Evolutionary conservation across 2,113 vertebrate genomes (phyloP), one percentile per base, ranked within the genome.

Genomic region (Cynocephalus volans): DNA sequence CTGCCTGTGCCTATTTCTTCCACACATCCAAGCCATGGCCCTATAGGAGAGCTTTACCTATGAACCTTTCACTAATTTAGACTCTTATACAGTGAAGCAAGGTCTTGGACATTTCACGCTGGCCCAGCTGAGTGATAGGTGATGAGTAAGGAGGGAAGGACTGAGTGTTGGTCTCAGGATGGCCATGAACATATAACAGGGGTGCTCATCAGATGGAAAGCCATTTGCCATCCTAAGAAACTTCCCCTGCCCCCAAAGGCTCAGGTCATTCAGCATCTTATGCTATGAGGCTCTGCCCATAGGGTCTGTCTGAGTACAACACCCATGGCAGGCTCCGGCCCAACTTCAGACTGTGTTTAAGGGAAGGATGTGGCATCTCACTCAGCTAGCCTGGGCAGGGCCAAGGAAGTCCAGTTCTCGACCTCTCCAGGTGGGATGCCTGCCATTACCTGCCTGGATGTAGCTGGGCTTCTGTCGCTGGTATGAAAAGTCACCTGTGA

Each of bases 91-190:
- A n/a, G 48, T 41, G 65, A 58, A 88, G 23, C n/a, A 28, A n/a
- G 54, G 36, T 96, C 85, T 91, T 41, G 54, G 33, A 62, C 26
- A n/a, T 48, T 41, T 73, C 21, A 1, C 10, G 26, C 50, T 80
- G 56, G 13, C 28, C 75, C 14, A 33, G 36, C 73, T 65, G 86
- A 91, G 56, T 88, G 86, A n/a, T 60, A 65, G 28, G 21, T 28
- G 1, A 67, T 79, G 94, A 69, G 62, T 64, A 60, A 95, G 79
- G 75, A 94, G 31, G 31, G 90, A 76, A 64, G 24, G 81, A 48
- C 18, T 77, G 17, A 80, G 45, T 1, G 0, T 41, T 3, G 6
- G 24, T 80, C 69, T 80, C 45, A 28, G 48, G 86, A 45, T 54
- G 62, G 14, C 75, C 41, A 45, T 17, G 89, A 79, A 3, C 69